Base-by-base conservation (phyloP, 2,113 vertebrate species). In the Phylloscopus whistleri region DNA sequence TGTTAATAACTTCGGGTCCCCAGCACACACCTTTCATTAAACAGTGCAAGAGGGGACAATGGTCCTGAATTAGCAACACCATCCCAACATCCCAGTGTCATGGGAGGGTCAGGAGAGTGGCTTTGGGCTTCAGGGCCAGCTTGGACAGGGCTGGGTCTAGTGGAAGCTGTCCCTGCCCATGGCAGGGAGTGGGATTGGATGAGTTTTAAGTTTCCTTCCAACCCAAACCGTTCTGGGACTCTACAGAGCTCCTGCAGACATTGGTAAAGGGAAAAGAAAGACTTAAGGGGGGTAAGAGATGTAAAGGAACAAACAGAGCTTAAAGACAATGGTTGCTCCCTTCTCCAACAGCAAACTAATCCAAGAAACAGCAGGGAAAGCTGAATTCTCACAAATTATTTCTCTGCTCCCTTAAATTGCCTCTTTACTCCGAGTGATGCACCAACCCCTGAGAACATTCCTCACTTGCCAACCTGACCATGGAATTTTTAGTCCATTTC, bases 341-440 rank as follows among this genome's bases (percentile, higher is more conserved):
- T 59, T 64, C 64, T 60, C 19, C 68, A 67, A 22, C 16, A 63
- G 26, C 52, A 31, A 63, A 55, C 33, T 6, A n/a, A 91, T 6
- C 56, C 77, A 56, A 84, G 48, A 39, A 73, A 28, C 6, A 55
- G 46, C 68, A 83, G 37, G 35, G 27, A 69, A 80, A 55, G 21
- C 6, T 31, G 16, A 67, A 82, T 55, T 87, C 27, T 43, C 64
- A 35, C 39, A 30, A 49, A 35, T 35, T 13, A 33, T 67, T 55
- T 18, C 59, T 59, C 77, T 22, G 30, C 28, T 53, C 28, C 3
- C 26, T 33, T 12, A 8, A 70, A 63, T 15, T 35, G 16, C 20
- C 28, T 53, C 62, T 62, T 83, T 16, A 2, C 5, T 30, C 28
- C 0, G 0, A 68, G 35, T 7, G 23, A 64, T 4, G 19, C 6